phyloP scores from a whole-genome alignment of 2,888 invertebrate genomes.

The Polia nebulosa region DNA sequence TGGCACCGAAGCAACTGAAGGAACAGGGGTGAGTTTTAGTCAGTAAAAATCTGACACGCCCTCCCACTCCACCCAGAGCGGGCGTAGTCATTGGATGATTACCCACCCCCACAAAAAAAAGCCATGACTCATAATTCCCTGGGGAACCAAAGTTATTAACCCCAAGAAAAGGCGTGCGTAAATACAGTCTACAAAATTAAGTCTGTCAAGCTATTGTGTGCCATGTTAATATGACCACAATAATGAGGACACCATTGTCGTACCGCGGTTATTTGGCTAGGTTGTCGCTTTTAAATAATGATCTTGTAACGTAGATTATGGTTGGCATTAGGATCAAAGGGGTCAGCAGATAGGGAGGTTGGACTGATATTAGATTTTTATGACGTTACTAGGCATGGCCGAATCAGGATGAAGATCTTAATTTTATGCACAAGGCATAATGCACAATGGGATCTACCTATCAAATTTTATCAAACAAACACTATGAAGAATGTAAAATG shows the following conservation, averaged over 20 bases:
- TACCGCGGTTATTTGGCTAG: slow-evolving; percentile 33
- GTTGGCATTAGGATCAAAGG: slow-evolving; percentile 28
- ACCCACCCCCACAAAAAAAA: no score
- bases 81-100: no score
- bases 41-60: no score
- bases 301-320: slow-evolving; percentile 49
- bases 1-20: no score
- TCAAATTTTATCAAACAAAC: no score
- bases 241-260: slow-evolving; percentile 42
- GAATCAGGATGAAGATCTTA: no score
- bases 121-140: no score
- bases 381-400: background rate
- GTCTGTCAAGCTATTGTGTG: slow-evolving; percentile 58
- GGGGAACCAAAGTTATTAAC: slow-evolving; percentile 73
- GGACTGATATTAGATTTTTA: slow-evolving; percentile 3
- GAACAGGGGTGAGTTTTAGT: no score
- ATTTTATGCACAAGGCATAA: no score
- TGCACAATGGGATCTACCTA: no score
- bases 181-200: slow-evolving; percentile 66
- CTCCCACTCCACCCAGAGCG: no score
- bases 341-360: slow-evolving; percentile 4
- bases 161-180: slow-evolving; percentile 65
- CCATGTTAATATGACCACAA: slow-evolving; percentile 42
- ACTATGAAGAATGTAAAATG: no score
- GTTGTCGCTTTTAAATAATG: slow-evolving; percentile 39